A percentile compares a stretch with the other conserved stretches of the same genome.
Evolutionary conservation across 2,888 invertebrate species (phyloP).

Genomic region (Empis livida): DNA sequence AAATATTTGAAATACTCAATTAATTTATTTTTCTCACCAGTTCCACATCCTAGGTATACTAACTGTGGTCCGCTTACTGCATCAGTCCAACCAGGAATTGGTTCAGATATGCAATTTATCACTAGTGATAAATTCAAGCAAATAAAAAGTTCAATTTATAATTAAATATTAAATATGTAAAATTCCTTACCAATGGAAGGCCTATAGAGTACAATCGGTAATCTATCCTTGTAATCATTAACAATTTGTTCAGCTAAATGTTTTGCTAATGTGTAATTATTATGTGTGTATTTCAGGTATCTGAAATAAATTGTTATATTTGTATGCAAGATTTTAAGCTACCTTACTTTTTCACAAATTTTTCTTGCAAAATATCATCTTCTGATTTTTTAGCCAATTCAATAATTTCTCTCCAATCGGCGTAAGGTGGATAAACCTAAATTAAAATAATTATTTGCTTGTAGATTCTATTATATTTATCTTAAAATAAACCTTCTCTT

Average conservation of each 20-base stretch:
- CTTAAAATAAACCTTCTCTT: conserved; percentile 49
- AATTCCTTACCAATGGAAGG: conserved; percentile 64
- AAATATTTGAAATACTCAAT: no score
- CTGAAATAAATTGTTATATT: no score
- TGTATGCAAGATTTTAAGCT: no score
- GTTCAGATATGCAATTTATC: conserved; percentile 37
- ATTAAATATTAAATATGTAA: no score
- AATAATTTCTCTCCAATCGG: conserved; percentile 56
- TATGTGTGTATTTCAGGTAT: conserved; percentile 26
- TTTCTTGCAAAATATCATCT: conserved; percentile 37
- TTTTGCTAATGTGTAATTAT: conserved; percentile 87
- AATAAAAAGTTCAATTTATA: not conserved
- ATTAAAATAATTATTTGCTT: not conserved
- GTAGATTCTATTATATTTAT: not conserved
- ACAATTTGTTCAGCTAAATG: conserved; percentile 72
- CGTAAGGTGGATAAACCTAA: conserved; percentile 29
- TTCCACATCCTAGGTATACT: conserved; percentile 61
- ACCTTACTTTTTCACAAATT: conserved; percentile 47
- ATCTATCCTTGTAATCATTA: conserved; percentile 41
- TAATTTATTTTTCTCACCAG: conserved; percentile 31
- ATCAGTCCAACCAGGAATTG: conserved; percentile 73
- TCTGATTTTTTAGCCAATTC: conserved; percentile 50
- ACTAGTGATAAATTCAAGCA: not conserved
- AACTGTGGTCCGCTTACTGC: conserved; percentile 76
- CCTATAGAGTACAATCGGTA: conserved; percentile 68